phyloP scores from a whole-genome alignment of 1,140 invertebrate species.

The Drosophila tsacasi region DNA sequence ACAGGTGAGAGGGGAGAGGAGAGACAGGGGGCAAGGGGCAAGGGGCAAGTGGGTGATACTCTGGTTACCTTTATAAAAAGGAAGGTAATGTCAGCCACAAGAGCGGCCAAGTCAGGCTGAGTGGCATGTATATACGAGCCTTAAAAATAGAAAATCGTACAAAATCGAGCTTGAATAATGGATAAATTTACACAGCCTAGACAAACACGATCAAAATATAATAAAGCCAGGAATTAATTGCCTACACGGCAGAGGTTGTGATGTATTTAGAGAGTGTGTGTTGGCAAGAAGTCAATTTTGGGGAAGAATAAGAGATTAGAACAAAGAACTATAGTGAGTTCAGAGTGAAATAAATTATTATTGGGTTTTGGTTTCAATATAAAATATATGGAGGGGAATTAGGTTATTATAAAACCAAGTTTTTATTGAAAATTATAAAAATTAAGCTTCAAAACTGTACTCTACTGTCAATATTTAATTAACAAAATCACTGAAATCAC shows the following conservation, averaged over 20 bases:
- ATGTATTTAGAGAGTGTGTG: background rate
- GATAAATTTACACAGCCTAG: constrained; percentile 23
- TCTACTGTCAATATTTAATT: background rate
- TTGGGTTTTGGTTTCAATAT: rapidly evolving
- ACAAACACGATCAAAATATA: constrained; percentile 32
- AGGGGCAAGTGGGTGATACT: constrained; percentile 13
- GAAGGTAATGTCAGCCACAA: constrained; percentile 2
- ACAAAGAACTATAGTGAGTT: background rate
- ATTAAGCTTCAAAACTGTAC: background rate
- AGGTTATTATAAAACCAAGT: background rate
- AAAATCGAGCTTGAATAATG: constrained; percentile 44
- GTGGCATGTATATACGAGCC: background rate
- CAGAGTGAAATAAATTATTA: background rate
- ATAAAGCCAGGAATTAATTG: constrained; percentile 29
- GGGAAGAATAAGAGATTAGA: background rate
- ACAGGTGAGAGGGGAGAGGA: constrained; percentile 12
- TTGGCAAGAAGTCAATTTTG: background rate
- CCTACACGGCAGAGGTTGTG: background rate
- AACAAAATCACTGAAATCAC: background rate
- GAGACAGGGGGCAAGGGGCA: background rate
- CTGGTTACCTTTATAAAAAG: background rate
- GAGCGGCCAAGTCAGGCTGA: background rate
- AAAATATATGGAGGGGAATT: background rate
- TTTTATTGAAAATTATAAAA: background rate
- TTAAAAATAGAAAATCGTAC: constrained; percentile 39